phyloP scores from a whole-genome alignment of 2,113 vertebrate genomes.

The Agapornis roseicollis region DNA sequence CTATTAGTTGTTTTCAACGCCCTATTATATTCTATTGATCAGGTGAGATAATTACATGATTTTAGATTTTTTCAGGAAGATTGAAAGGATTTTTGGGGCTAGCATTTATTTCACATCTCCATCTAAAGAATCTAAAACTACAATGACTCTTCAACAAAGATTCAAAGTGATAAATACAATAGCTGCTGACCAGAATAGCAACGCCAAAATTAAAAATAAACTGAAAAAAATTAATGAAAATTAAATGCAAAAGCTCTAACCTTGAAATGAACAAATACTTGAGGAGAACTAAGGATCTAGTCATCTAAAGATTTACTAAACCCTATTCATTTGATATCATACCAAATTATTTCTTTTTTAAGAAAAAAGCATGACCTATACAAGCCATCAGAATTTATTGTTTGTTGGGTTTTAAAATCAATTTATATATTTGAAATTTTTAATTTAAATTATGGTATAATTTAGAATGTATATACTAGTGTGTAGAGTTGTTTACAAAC shows the following conservation, averaged over 20 bases:
- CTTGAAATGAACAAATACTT: neutral
- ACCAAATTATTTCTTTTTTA: neutral
- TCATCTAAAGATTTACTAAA: neutral
- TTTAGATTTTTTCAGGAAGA: neutral
- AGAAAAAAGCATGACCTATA: neutral
- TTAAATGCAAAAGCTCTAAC: neutral
- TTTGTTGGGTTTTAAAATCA: neutral
- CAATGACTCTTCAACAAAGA: neutral
- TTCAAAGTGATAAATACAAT: neutral
- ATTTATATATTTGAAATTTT: neutral
- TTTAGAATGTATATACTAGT: neutral
- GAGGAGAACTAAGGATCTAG: neutral
- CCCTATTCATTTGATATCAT: neutral
- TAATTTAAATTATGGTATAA: neutral
- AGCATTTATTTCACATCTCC: neutral
- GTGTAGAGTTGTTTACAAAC: neutral
- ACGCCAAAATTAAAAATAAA: neutral
- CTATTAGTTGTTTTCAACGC: neutral
- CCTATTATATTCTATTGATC: neutral
- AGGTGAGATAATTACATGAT: neutral
- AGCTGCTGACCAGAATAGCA: neutral
- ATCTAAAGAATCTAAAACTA: neutral
- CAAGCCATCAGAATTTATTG: neutral
- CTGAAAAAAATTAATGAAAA: neutral
- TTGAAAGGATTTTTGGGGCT: neutral